phyloP scores from a whole-genome alignment of 2,888 invertebrate species.

The Thyatira batis region DNA sequence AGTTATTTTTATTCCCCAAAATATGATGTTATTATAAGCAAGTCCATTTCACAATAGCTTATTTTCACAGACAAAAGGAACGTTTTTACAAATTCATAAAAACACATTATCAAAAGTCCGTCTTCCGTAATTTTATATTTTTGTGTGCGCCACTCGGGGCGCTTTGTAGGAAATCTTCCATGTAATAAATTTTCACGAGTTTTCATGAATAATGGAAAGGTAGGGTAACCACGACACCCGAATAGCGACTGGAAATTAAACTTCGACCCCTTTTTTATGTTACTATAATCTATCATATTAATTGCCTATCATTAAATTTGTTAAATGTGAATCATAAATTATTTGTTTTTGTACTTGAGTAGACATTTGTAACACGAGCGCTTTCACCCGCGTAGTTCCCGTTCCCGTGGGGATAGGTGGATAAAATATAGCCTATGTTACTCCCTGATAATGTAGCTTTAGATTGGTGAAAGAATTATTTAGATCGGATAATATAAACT shows the following conservation, averaged over 20 bases:
- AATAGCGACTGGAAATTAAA: constrained; percentile 14
- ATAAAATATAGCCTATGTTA: too few relatives aligned
- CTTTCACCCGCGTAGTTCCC: too few relatives aligned
- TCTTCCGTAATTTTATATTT: background rate
- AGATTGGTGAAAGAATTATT: too few relatives aligned
- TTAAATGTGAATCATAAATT: background rate
- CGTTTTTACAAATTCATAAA: background rate
- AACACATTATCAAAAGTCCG: background rate
- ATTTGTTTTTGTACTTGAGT: too few relatives aligned
- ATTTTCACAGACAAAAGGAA: background rate
- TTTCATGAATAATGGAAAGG: constrained; percentile 28
- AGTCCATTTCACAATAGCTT: background rate
- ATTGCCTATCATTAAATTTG: background rate
- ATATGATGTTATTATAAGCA: background rate
- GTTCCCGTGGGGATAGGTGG: too few relatives aligned
- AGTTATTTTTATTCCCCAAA: background rate
- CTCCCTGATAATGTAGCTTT: too few relatives aligned
- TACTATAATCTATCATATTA: constrained; percentile 8
- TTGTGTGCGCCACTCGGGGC: background rate
- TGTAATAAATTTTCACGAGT: constrained; percentile 28
- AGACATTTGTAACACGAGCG: too few relatives aligned
- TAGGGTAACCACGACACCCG: constrained; percentile 14
- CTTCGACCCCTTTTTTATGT: constrained; percentile 5
- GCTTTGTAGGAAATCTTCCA: constrained; percentile 11
- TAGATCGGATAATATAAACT: too few relatives aligned